Evolutionary conservation across 2,797 vertebrate genomes (phyloP).

Genomic region (Anas bernieri): DNA sequence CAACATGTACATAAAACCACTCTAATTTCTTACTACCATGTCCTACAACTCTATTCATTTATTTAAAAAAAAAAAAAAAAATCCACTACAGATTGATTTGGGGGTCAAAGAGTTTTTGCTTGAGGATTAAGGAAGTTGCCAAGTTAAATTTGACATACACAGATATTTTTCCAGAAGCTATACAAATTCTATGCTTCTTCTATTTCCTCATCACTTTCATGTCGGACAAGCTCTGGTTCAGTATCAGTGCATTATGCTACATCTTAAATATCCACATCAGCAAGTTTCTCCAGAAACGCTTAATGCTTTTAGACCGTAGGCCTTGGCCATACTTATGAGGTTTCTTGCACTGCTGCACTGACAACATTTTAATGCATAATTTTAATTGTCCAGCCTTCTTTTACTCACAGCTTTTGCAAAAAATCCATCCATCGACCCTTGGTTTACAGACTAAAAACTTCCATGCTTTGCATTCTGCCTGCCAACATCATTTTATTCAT

Average conservation of each 20-base stretch:
- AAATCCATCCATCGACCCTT: background rate
- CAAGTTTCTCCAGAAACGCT: background rate
- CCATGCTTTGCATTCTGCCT: background rate
- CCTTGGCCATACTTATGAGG: background rate
- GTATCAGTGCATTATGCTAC: background rate
- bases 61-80: too few species aligned
- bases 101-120: background rate
- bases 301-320: background rate
- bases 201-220: background rate
- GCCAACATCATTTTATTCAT: background rate
- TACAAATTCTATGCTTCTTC: background rate
- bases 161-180: background rate
- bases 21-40: background rate
- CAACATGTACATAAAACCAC: background rate
- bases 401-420: background rate
- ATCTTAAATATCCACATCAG: background rate
- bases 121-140: background rate
- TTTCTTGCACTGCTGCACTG: background rate
- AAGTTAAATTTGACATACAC: background rate
- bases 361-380: background rate
- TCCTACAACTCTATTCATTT: background rate
- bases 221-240: background rate
- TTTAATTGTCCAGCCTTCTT: background rate
- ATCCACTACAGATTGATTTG: background rate
- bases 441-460: background rate